Percentiles rank a stretch among this genome's conserved stretches.
Conservation (phyloP, 2,888 invertebrate genomes). For the Epirrita christyi region DNA sequence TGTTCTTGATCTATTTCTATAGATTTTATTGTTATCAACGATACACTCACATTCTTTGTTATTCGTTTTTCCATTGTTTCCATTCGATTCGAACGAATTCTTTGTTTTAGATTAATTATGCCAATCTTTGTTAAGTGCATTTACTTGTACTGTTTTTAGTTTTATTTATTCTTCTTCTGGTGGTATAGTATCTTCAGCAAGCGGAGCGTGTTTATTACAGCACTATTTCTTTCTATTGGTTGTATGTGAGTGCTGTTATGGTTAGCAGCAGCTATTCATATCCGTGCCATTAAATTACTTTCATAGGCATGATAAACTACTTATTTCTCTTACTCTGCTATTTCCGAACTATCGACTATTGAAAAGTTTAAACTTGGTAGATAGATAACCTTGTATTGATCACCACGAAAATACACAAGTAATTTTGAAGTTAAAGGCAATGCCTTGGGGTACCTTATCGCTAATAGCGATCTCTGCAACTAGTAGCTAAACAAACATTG, state of each 20-base stretch:
- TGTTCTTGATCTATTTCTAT: conserved; percentile 29
- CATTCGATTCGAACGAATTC: conserved; percentile 27
- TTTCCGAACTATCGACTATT: conserved; percentile 3
- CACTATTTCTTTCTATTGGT: background rate
- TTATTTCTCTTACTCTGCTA: background rate
- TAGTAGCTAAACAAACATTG: conserved; percentile 14
- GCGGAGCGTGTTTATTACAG: background rate
- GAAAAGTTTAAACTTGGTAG: too few species aligned
- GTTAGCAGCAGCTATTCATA: background rate
- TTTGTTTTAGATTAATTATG: conserved; percentile 39
- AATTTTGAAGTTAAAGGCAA: too few species aligned
- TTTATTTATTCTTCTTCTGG: conserved; percentile 8
- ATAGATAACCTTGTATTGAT: too few species aligned
- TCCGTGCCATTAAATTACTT: background rate
- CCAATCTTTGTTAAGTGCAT: conserved; percentile 25
- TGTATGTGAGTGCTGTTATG: background rate
- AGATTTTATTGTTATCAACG: conserved; percentile 37
- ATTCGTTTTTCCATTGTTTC: conserved; percentile 39
- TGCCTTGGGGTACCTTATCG: too few species aligned
- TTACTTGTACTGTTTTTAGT: conserved; percentile 17
- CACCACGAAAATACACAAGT: too few species aligned
- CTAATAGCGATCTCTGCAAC: too few species aligned
- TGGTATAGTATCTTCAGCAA: background rate
- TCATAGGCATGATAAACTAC: background rate
- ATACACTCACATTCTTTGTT: conserved; percentile 37